Conservation (phyloP, 2,797 vertebrate genomes). For the Cirrhinus molitorella region DNA sequence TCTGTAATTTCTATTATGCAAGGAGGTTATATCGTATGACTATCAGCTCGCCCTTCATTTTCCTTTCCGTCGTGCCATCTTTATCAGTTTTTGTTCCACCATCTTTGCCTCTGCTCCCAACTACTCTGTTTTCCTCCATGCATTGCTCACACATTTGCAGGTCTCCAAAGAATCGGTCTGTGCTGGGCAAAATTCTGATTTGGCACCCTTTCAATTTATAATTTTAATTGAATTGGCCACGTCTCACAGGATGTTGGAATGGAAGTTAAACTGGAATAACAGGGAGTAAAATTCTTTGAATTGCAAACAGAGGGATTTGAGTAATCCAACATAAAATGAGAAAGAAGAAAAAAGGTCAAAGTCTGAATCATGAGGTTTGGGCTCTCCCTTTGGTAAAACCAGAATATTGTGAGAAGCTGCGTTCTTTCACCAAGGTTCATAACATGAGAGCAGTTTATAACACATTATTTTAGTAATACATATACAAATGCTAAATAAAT, state of each 20-base stretch:
- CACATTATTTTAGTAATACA: neutral
- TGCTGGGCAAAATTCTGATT: neutral
- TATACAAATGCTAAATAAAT: neutral
- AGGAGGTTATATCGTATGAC: slow-evolving; percentile 24
- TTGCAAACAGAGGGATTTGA: neutral
- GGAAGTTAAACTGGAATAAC: neutral
- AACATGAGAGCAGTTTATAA: neutral
- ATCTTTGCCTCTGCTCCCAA: slow-evolving; percentile 57
- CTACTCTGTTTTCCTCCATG: slow-evolving; percentile 40
- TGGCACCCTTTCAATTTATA: neutral
- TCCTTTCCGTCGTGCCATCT: neutral
- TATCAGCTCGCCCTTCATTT: neutral
- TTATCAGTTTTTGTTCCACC: slow-evolving; percentile 51
- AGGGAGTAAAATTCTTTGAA: neutral
- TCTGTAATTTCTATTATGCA: slow-evolving; percentile 31
- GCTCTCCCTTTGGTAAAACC: neutral
- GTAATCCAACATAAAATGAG: neutral
- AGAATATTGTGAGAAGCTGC: neutral
- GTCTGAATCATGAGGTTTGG: neutral
- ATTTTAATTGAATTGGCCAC: slow-evolving; percentile 23
- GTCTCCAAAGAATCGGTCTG: neutral
- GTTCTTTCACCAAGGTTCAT: neutral
- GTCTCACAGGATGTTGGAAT: neutral
- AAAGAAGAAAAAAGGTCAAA: neutral
- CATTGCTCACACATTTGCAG: neutral